These are phyloP conservation scores for Urocitellus parryii DNA, from an alignment of 2,113 vertebrate genomes.

Conservation along the genomic window DNA sequence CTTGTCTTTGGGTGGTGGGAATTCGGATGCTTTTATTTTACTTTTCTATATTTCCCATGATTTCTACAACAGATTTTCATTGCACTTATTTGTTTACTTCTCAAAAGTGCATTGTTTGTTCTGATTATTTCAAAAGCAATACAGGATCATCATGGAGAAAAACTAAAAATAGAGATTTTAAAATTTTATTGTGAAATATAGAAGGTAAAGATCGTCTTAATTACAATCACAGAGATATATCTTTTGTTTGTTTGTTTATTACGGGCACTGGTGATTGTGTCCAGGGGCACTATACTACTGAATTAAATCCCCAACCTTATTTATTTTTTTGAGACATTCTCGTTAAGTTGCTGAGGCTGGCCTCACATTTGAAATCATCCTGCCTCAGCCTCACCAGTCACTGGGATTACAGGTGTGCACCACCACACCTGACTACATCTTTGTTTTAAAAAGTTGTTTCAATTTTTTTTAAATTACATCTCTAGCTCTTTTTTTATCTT, in stretches of 20 bases:
- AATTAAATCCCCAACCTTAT: too few species aligned
- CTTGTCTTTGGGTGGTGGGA: not conserved
- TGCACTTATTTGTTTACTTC: not conserved
- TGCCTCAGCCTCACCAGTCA: too few species aligned
- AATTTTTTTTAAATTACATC: too few species aligned
- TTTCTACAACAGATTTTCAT: not conserved
- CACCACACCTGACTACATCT: not conserved
- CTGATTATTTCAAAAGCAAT: constrained; percentile 13
- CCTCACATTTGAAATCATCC: too few species aligned
- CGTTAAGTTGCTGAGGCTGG: too few species aligned
- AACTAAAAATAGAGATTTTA: not conserved
- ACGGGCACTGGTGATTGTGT: too few species aligned
- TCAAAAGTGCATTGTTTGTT: not conserved
- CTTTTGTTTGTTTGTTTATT: too few species aligned
- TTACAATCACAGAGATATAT: not conserved
- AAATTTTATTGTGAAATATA: not conserved
- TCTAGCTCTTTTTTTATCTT: too few species aligned
- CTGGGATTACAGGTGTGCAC: too few species aligned
- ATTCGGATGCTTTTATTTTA: not conserved
- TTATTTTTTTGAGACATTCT: too few species aligned
- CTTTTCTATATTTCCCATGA: not conserved
- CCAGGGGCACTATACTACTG: too few species aligned
- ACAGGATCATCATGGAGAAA: not conserved
- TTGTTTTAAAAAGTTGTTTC: not conserved
- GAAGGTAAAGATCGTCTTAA: not conserved